Evolutionary conservation across 1,140 invertebrate species (phyloP).

Genomic region (Aphidius ervi): DNA sequence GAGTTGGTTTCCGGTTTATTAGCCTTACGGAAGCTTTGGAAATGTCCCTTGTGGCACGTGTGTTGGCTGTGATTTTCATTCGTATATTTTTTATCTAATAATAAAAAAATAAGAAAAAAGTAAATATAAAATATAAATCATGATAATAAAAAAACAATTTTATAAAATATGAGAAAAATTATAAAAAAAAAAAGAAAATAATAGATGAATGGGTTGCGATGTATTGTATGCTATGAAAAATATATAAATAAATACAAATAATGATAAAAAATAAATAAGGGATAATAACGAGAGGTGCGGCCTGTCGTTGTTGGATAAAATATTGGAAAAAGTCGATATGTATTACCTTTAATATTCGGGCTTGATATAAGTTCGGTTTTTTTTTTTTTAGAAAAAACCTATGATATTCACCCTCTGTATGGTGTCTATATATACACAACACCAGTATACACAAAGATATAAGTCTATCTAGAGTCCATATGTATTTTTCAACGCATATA

Average conservation of each 20-base stretch:
- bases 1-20: slow-evolving; percentile 28
- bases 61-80: neutral
- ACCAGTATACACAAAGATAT: too few relatives aligned
- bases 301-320: slow-evolving; percentile 28
- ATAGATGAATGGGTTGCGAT: neutral
- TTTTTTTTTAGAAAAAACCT: neutral
- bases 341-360: slow-evolving; percentile 37
- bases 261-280: slow-evolving; percentile 7
- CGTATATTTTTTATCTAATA: too few relatives aligned
- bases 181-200: slow-evolving; percentile 18
- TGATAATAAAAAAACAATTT: neutral
- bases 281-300: slow-evolving; percentile 11
- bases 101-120: too few relatives aligned
- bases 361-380: slow-evolving; percentile 31
- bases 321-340: slow-evolving; percentile 35
- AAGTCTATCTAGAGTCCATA: neutral
- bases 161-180: slow-evolving; percentile 3
- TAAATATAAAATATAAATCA: too few relatives aligned
- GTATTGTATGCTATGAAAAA: neutral
- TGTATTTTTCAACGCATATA: neutral
- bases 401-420: neutral
- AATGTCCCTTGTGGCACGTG: neutral
- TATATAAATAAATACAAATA: slow-evolving; percentile 25
- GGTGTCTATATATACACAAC: neutral
- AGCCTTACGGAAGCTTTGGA: slow-evolving; percentile 13